phyloP scores from a whole-genome alignment of 2,888 invertebrate species.

The Andrena camellia region DNA sequence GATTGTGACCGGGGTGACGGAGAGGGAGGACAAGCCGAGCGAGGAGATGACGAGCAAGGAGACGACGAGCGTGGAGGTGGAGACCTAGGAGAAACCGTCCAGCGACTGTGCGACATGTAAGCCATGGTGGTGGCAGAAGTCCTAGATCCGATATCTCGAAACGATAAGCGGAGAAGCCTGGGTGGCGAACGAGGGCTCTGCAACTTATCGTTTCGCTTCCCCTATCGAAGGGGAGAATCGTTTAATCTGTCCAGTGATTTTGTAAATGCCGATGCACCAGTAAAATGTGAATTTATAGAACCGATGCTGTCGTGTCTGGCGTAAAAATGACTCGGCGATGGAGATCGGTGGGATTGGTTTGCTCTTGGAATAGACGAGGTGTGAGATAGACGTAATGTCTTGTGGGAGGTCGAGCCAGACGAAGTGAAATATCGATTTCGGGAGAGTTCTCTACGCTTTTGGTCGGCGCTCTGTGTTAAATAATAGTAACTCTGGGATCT shows the following conservation, averaged over 20 bases:
- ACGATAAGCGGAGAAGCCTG: not conserved
- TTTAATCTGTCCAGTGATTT: not conserved
- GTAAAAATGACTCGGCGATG: not conserved
- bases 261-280: not conserved
- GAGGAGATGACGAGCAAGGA: not conserved
- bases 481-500: no score
- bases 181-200: not conserved
- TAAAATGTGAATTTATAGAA: not conserved
- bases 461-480: no score
- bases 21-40: not conserved
- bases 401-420: no score
- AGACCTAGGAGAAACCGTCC: not conserved
- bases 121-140: no score
- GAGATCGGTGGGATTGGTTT: not conserved
- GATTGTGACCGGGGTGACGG: not conserved
- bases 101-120: no score
- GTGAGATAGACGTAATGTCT: no score
- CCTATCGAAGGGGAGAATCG: not conserved
- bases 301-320: not conserved
- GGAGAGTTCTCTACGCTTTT: no score
- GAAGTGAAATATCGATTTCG: no score
- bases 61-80: not conserved
- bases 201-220: slow-evolving; percentile 3
- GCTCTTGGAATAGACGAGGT: not conserved
- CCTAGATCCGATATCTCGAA: not conserved